Percentiles rank a stretch among this genome's conserved stretches.
Evolutionary conservation across 2,888 invertebrate genomes (phyloP).

Genomic region (Caenorhabditis doughertyi): DNA sequence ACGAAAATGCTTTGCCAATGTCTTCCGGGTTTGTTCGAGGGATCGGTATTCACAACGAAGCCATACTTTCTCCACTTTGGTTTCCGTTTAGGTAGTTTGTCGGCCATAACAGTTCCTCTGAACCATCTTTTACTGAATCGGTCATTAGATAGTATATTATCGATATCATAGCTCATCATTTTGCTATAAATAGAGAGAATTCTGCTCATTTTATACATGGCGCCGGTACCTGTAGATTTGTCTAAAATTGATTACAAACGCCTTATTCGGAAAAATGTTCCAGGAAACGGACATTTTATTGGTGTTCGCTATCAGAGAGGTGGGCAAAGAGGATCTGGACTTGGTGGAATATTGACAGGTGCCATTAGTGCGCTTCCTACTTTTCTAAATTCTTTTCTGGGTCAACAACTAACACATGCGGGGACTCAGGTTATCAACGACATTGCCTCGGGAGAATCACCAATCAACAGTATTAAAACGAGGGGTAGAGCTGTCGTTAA

Average conservation of each 20-base stretch:
- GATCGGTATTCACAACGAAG: conserved; percentile 9
- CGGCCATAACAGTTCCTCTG: neutral
- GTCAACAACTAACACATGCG: conserved; percentile 10
- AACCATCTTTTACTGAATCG: neutral
- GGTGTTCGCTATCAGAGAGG: conserved; percentile 24
- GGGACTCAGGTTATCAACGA: conserved; percentile 9
- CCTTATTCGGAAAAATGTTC: conserved; percentile 2
- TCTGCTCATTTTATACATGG: conserved; percentile 5
- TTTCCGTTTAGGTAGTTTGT: conserved; percentile 6
- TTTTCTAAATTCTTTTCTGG: conserved; percentile 17
- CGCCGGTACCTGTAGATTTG: conserved; percentile 23
- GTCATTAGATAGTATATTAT: conserved; percentile 1
- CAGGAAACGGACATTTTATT: conserved; percentile 10
- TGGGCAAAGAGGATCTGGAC: conserved; percentile 14
- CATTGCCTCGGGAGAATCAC: neutral
- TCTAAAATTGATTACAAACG: conserved; percentile 17
- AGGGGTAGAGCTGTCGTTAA: conserved; percentile 1
- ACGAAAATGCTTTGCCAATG: conserved; percentile 33
- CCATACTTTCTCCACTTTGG: neutral
- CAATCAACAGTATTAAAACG: neutral
- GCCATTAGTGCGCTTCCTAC: neutral
- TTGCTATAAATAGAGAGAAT: conserved; percentile 1
- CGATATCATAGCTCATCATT: conserved; percentile 19
- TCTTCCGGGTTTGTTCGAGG: neutral
- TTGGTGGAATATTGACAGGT: conserved; percentile 1